Evolutionary conservation across 2,888 invertebrate species (phyloP), one percentile per base, ranked within the genome.

Genomic region (Bombylius major): DNA sequence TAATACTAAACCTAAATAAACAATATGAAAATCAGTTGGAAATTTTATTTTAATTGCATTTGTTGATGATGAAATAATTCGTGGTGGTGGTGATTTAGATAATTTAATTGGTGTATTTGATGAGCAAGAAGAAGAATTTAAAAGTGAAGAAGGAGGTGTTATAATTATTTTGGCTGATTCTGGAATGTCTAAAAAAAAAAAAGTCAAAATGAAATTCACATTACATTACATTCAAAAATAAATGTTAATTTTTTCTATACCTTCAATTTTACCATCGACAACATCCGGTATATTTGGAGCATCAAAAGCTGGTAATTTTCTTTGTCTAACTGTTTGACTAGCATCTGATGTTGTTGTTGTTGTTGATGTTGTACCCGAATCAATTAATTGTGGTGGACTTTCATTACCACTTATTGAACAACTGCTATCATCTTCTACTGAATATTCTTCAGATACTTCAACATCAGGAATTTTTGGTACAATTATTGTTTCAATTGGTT

Each of bases 391-490:
- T 8, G 68, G 69, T 54, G 72, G 70, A 65, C 73, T 70, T 60
- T 75, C 80, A 54, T 78, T 81, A 23, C 77, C 79, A 1, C 80
- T 80, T 47, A 70, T 69, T 50, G 79, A 81, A 61, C 72, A 71
- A 62, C 76, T 76, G 64, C 80, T 81, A 65, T 73, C 72, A 56
- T 81, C 82, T 58, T 82, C 82, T 54, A 69, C 65, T 42, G 70
- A 67, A 62, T 66, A 70, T 63, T 71, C 72, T 62, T 72, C 72
- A 36, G 68, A 67, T 39, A 68, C 66, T 59, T 72, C 73, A 42
- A 69, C 69, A 56, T 68, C 67, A 53, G 69, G 69, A 62, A 65
- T 60, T 60, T 71, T 70, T 47, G 67, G 67, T 47, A 36, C 36
- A 23, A 23, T 23, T 51, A 71, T 68, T 57, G 71, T 73, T 47